These are phyloP conservation scores for Ditylenchus dipsaci DNA, from an alignment of 1,140 invertebrate genomes.

Conservation along the genomic window DNA sequence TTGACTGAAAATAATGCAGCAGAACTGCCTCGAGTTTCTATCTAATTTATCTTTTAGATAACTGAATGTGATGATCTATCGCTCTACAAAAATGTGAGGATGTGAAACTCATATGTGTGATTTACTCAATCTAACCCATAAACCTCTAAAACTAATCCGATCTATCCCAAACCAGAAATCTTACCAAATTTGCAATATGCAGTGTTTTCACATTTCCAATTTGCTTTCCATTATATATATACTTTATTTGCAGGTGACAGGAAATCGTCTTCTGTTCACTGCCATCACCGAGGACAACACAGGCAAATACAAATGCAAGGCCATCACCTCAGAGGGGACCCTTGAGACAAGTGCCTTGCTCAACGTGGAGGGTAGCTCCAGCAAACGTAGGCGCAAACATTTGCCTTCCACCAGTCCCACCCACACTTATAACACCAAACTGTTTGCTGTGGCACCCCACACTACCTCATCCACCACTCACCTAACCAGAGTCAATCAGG, in stretches of 20 bases:
- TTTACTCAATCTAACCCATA: neutral
- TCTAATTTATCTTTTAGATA: slow-evolving; percentile 13
- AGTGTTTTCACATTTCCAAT: neutral
- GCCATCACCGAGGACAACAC: slow-evolving; percentile 48
- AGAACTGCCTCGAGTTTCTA: too few relatives aligned
- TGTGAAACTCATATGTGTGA: neutral
- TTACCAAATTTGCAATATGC: too few relatives aligned
- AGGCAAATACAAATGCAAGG: slow-evolving; percentile 51
- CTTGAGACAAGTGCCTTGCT: slow-evolving; percentile 46
- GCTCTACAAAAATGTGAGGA: slow-evolving; percentile 29
- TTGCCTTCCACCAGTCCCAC: slow-evolving; percentile 1
- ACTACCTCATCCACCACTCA: slow-evolving; percentile 1
- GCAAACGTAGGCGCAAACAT: slow-evolving; percentile 56
- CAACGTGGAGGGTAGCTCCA: slow-evolving; percentile 41
- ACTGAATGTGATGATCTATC: slow-evolving; percentile 33
- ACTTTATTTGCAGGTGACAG: slow-evolving; percentile 49
- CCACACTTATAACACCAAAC: neutral
- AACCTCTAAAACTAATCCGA: neutral
- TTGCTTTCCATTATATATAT: neutral
- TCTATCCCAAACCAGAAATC: too few relatives aligned
- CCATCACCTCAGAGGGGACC: slow-evolving; percentile 35
- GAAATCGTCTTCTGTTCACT: slow-evolving; percentile 54
- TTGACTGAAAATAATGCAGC: too few relatives aligned
- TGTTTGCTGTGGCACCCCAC: slow-evolving; percentile 1
- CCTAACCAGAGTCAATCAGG: neutral